phyloP scores from a whole-genome alignment of 2,797 vertebrate genomes.

The Phaenicophaeus curvirostris region DNA sequence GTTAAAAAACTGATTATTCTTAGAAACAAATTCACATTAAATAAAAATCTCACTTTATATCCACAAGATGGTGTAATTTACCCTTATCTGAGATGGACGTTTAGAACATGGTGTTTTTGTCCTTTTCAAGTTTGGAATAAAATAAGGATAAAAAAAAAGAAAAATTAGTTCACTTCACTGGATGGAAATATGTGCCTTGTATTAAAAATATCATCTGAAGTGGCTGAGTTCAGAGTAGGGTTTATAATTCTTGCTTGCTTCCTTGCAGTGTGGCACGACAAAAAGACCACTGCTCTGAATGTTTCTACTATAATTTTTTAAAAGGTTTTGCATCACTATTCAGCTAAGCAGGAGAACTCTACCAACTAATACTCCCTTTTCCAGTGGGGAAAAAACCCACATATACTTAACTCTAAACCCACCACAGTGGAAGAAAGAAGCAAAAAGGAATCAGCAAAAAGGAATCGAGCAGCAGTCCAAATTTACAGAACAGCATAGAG shows the following conservation, averaged over 20 bases:
- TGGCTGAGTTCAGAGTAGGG: background rate
- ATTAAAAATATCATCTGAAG: slow-evolving; percentile 6
- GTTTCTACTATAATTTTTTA: background rate
- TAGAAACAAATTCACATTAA: background rate
- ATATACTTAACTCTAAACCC: background rate
- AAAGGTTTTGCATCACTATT: background rate
- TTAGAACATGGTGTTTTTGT: slow-evolving; percentile 16
- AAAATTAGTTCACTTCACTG: background rate
- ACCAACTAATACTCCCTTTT: background rate
- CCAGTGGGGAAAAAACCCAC: background rate
- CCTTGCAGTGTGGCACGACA: background rate
- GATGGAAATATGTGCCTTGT: background rate
- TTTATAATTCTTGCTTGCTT: background rate
- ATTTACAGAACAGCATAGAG: background rate
- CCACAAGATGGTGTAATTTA: slow-evolving; percentile 75
- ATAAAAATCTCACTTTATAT: slow-evolving; percentile 43
- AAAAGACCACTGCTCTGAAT: background rate
- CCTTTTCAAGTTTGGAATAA: slow-evolving; percentile 1
- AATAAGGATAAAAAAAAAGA: background rate
- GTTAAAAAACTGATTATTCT: background rate
- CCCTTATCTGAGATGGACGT: slow-evolving; percentile 54
- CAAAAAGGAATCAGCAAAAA: background rate
- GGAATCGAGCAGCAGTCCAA: background rate
- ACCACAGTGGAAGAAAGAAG: background rate
- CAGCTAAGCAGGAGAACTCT: background rate